Evolutionary conservation across 2,797 vertebrate genomes (phyloP), one percentile per base, ranked within the genome.

Genomic region (Gymnoscopelus braueri): DNA sequence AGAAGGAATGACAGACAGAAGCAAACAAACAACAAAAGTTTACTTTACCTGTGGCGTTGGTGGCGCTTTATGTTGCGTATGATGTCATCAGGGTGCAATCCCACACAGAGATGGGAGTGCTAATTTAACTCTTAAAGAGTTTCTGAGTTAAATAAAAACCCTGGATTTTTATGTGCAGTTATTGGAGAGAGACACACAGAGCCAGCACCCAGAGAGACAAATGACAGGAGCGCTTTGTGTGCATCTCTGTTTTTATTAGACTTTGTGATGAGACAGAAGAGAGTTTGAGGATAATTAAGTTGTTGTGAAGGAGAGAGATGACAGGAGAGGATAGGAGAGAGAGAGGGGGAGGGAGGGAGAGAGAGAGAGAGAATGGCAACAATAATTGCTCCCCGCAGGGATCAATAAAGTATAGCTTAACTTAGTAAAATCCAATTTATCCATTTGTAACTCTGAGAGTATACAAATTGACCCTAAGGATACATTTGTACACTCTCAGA

Each of bases 51-150:
- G 76, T 72, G 79, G 80, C 86, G 81, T 85, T 81, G 81, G 80
- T 80, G 84, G 69, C 80, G 82, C 75, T 81, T 76, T 29, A 29
- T 29, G 26, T 29, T 29, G 63, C 32, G 84, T 66, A 87, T 89
- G 88, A 89, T n/a, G 88, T 85, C 88, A 90, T 75, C n/a, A 61
- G 80, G 70, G 77, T 87, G 89, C 84, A 89, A 89, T 73, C 63
- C 75, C 60, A 69, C 50, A 80, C 72, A 79, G 35, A 81, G 76
- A 74, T 64, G 8, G 62, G 2, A 29, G 26, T 29, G 26, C 26
- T 29, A 29, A 29, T 29, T 29, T 29, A 29, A 29, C 26, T 29
- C 26, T 29, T 3, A 4, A 4, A 4, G 26, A 19, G 19, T 19
- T 19, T 19, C 19, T 29, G 26, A 29, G 26, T 29, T 29, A 29